Percentiles rank a stretch among this genome's conserved stretches.
These are phyloP conservation scores for Megalops cyprinoides DNA, from an alignment of 2,797 vertebrate genomes.

Conservation along the genomic window DNA sequence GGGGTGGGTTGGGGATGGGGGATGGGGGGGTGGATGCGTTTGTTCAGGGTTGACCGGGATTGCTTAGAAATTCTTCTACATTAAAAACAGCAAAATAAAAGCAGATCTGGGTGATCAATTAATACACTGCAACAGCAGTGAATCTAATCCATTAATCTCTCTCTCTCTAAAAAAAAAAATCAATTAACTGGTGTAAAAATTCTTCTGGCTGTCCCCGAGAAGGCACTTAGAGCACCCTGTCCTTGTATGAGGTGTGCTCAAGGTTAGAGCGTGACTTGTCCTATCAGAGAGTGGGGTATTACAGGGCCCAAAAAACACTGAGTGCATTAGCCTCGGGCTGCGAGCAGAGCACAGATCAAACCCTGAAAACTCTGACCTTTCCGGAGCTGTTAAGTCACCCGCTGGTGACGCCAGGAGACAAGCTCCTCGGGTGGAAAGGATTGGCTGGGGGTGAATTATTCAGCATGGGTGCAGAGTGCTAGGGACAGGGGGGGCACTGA, in stretches of 20 bases:
- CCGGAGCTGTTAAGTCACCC: slow-evolving; percentile 78
- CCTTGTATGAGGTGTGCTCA: slow-evolving; percentile 69
- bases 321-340: slow-evolving; percentile 64
- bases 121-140: slow-evolving; percentile 49
- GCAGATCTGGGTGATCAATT: slow-evolving; percentile 56
- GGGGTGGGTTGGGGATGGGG: not conserved
- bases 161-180: slow-evolving; percentile 66
- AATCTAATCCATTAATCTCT: slow-evolving; percentile 61
- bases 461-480: slow-evolving; percentile 69
- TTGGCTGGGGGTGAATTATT: slow-evolving; percentile 82
- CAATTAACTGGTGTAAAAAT: slow-evolving; percentile 50
- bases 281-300: slow-evolving; percentile 65
- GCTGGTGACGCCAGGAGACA: slow-evolving; percentile 84
- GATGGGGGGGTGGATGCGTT: not conserved
- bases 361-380: slow-evolving; percentile 76
- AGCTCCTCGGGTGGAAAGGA: slow-evolving; percentile 84
- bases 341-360: slow-evolving; percentile 58
- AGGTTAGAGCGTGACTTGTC: slow-evolving; percentile 73
- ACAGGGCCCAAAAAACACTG: slow-evolving; percentile 66
- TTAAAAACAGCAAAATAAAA: slow-evolving; percentile 35
- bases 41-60: no score
- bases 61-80: slow-evolving; percentile 31
- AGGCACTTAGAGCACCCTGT: slow-evolving; percentile 67
- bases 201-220: slow-evolving; percentile 55
- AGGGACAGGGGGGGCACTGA: slow-evolving; percentile 57